Evolutionary conservation across 2,888 invertebrate species (phyloP).

Genomic region (Sycophila texana): DNA sequence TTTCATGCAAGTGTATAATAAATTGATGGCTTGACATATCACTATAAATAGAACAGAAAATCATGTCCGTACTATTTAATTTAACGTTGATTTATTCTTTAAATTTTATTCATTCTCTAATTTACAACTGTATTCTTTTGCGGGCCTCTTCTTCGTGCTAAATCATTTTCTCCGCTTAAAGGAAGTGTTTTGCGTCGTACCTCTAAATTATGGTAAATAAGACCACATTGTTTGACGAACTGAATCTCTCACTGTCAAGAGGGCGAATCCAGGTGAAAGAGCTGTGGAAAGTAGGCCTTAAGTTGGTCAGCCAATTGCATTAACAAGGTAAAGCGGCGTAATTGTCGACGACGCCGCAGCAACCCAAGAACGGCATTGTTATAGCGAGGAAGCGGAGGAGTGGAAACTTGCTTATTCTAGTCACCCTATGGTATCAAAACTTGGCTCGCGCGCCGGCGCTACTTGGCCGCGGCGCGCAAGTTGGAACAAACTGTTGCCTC

Average conservation of each 20-base stretch:
- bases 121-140: too few species aligned
- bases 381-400: constrained; percentile 7
- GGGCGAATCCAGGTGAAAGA: neutral
- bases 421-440: constrained; percentile 29
- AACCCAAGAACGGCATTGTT: constrained; percentile 43
- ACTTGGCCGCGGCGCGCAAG: neutral
- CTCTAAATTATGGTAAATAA: too few species aligned
- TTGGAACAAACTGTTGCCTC: constrained; percentile 18
- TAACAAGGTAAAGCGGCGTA: constrained; percentile 33
- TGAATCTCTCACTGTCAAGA: neutral
- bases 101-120: too few species aligned
- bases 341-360: constrained; percentile 28
- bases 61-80: too few species aligned
- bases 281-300: neutral
- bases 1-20: too few species aligned
- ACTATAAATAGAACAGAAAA: too few species aligned
- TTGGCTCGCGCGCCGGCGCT: constrained; percentile 16
- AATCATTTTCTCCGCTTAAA: too few species aligned
- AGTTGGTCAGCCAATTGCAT: constrained; percentile 39
- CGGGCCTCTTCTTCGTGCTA: too few species aligned
- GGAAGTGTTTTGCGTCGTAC: too few species aligned
- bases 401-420: constrained; percentile 20
- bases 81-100: too few species aligned
- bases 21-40: too few species aligned
- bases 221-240: too few species aligned